Conservation (phyloP, 2,888 invertebrate species). For the Torymus tubicola region DNA sequence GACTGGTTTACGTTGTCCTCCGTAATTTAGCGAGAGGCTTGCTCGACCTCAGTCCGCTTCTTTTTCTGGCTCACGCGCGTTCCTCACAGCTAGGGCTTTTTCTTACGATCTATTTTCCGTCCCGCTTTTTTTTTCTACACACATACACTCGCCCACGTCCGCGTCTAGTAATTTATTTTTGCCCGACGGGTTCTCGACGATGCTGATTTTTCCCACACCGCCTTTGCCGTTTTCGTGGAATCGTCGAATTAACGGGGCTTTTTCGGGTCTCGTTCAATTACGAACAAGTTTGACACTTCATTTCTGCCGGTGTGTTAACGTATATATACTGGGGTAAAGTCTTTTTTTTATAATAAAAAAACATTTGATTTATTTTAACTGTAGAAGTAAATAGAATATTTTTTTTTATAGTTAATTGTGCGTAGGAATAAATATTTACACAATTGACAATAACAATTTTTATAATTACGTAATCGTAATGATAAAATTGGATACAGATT, state of each 20-base stretch:
- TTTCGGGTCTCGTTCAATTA: too few relatives aligned
- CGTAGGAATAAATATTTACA: too few relatives aligned
- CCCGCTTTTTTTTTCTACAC: conserved; percentile 34
- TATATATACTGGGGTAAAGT: too few relatives aligned
- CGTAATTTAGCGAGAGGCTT: conserved; percentile 48
- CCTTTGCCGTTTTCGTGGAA: too few relatives aligned
- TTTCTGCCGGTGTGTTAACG: too few relatives aligned
- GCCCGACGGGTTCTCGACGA: background rate
- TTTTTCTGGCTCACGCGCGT: conserved; percentile 22
- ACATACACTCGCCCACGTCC: conserved; percentile 8
- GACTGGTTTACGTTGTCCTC: conserved; percentile 57
- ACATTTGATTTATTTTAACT: too few relatives aligned
- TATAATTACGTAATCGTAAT: background rate
- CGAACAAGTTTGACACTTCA: too few relatives aligned
- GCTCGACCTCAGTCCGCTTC: conserved; percentile 14
- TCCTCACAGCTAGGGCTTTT: conserved; percentile 4
- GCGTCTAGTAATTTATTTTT: conserved; percentile 38
- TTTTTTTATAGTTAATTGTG: too few relatives aligned
- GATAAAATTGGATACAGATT: background rate
- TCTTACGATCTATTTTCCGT: conserved; percentile 55
- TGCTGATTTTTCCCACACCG: too few relatives aligned
- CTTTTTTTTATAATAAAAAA: too few relatives aligned
- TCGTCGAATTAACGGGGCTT: too few relatives aligned
- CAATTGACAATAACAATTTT: background rate
- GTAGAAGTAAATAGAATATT: too few relatives aligned